phyloP scores from a whole-genome alignment of 2,113 vertebrate species.

The Rhynchomys soricoides region DNA sequence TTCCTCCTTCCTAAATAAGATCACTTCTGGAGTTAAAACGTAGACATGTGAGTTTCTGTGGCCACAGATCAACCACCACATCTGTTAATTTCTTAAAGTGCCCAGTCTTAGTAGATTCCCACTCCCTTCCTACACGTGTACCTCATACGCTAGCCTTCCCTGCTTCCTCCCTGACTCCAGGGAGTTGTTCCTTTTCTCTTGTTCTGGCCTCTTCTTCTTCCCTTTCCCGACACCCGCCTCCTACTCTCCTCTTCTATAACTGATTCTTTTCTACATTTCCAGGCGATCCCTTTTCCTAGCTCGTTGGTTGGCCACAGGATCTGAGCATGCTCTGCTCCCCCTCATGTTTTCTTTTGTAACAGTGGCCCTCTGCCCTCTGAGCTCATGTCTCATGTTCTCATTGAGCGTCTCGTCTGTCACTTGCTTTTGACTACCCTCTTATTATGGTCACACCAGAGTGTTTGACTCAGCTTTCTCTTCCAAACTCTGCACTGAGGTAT shows the following conservation, averaged over 20 bases:
- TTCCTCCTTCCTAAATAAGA: not conserved
- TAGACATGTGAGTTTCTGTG: not conserved
- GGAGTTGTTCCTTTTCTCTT: not conserved
- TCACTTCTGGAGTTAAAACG: not conserved
- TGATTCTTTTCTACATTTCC: not conserved
- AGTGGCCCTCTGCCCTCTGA: not conserved
- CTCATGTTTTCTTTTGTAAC: not conserved
- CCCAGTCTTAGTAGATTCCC: not conserved
- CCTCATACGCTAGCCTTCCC: not conserved
- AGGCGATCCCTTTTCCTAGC: not conserved
- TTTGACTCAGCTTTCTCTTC: not conserved
- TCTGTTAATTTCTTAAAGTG: not conserved
- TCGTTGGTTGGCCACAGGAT: not conserved
- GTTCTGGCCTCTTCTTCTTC: not conserved
- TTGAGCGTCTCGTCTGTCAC: not conserved
- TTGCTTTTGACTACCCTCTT: not conserved
- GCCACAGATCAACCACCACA: not conserved
- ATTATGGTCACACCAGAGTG: not conserved
- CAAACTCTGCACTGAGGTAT: not conserved
- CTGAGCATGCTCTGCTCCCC: not conserved
- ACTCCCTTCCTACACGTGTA: fast-evolving
- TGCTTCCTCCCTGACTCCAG: not conserved
- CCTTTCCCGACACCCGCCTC: not conserved
- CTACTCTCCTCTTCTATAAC: not conserved
- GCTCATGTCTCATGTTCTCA: not conserved